A percentile compares a stretch with the other conserved stretches of the same genome.
Conservation (phyloP, 2,113 vertebrate species). For the Plecotus auritus region DNA sequence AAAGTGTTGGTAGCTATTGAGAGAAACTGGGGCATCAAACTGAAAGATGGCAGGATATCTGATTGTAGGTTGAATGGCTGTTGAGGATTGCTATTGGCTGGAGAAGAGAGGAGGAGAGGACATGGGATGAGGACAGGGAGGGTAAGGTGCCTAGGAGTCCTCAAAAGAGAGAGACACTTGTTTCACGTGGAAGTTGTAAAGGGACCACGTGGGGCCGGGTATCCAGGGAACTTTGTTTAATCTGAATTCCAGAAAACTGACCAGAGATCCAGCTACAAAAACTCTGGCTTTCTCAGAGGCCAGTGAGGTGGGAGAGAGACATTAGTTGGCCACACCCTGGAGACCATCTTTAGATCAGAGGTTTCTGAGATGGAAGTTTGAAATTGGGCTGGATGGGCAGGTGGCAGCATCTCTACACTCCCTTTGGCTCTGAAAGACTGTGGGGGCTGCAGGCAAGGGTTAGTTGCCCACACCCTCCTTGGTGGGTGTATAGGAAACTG, state of each 20-base stretch:
- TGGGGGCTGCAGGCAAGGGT: not conserved
- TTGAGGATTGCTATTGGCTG: not conserved
- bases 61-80: not conserved
- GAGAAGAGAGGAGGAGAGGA: not conserved
- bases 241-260: not conserved
- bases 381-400: not conserved
- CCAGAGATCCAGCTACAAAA: not conserved
- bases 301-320: not conserved
- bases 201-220: not conserved
- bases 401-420: not conserved
- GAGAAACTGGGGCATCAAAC: not conserved
- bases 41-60: not conserved
- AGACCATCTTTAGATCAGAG: not conserved
- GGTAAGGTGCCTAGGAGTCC: not conserved
- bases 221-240: not conserved
- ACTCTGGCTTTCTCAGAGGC: not conserved
- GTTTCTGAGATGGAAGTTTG: not conserved
- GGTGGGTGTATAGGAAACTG: not conserved
- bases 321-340: not conserved
- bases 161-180: not conserved
- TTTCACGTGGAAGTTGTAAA: not conserved
- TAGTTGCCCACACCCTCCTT: not conserved
- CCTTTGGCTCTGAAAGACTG: not conserved
- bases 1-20: not conserved
- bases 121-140: not conserved